These are phyloP conservation scores for Pygoscelis adeliae DNA, from an alignment of 2,113 vertebrate genomes.

Conservation along the genomic window DNA sequence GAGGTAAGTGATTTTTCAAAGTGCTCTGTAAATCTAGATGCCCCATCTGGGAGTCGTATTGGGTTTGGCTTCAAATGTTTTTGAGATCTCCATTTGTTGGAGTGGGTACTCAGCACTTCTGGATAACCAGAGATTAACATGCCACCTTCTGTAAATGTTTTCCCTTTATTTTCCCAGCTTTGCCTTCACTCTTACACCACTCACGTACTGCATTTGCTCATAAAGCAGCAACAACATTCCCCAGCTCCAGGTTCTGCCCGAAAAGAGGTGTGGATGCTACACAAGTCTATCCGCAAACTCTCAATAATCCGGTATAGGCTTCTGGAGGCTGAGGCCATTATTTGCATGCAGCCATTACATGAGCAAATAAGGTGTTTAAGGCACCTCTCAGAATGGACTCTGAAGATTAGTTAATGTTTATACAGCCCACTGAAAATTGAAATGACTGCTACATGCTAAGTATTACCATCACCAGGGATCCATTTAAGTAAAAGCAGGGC, in stretches of 20 bases:
- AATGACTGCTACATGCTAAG: slow-evolving; percentile 13
- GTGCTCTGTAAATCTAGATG: neutral
- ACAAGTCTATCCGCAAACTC: neutral
- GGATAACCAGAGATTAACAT: neutral
- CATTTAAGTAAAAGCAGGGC: neutral
- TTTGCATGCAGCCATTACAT: neutral
- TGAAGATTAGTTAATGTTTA: slow-evolving; percentile 55
- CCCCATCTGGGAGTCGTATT: neutral
- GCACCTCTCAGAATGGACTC: slow-evolving; percentile 18
- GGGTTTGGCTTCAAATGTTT: neutral
- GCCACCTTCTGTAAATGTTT: neutral
- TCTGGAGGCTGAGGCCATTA: neutral
- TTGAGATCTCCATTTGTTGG: neutral
- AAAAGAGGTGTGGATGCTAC: neutral
- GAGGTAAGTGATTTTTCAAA: neutral
- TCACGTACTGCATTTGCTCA: neutral
- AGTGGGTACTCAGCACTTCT: neutral
- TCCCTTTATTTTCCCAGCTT: neutral
- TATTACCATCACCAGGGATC: slow-evolving; percentile 19
- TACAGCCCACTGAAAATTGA: slow-evolving; percentile 27
- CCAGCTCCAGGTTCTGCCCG: neutral
- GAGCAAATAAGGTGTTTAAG: slow-evolving; percentile 33
- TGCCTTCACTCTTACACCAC: neutral
- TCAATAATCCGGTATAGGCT: fast-evolving
- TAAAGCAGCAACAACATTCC: neutral